A percentile compares a stretch with the other conserved stretches of the same genome.
phyloP scores from a whole-genome alignment of 2,113 vertebrate species.

The Callipepla californica region DNA sequence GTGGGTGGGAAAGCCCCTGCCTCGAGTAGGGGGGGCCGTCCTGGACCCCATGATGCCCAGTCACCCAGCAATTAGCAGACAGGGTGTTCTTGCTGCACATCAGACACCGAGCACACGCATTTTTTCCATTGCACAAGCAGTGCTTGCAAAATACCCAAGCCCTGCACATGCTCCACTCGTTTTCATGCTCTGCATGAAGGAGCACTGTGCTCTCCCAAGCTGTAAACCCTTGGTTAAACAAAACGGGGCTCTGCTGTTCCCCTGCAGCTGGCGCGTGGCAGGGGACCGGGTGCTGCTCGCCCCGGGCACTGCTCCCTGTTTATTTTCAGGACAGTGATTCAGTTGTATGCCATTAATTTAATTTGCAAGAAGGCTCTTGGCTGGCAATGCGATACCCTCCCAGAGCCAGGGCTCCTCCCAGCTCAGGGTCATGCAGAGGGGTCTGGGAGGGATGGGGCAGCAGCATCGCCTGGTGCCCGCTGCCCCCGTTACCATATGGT shows the following conservation, averaged over 20 bases:
- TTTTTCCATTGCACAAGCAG: constrained; percentile 59
- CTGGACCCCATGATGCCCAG: not conserved
- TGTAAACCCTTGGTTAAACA: not conserved
- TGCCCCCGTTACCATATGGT: not conserved
- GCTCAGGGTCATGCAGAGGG: fast-evolving
- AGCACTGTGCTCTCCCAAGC: not conserved
- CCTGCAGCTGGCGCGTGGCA: not conserved
- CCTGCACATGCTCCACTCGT: not conserved
- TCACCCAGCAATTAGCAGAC: not conserved
- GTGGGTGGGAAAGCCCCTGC: not conserved
- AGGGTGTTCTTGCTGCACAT: not conserved
- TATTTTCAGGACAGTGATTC: constrained; percentile 42
- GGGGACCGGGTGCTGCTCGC: not conserved
- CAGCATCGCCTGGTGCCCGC: not conserved
- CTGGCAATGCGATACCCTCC: not conserved
- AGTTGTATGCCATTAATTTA: constrained; percentile 32
- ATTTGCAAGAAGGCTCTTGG: constrained; percentile 27
- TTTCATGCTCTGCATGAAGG: not conserved
- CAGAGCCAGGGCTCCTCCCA: not conserved
- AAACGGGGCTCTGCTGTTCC: not conserved
- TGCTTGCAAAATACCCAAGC: constrained; percentile 36
- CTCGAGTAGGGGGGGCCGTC: not conserved
- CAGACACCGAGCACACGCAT: not conserved
- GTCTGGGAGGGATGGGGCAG: not conserved
- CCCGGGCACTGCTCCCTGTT: not conserved